These are phyloP conservation scores for Zapus hudsonius DNA, from an alignment of 2,113 vertebrate genomes.

Conservation along the genomic window DNA sequence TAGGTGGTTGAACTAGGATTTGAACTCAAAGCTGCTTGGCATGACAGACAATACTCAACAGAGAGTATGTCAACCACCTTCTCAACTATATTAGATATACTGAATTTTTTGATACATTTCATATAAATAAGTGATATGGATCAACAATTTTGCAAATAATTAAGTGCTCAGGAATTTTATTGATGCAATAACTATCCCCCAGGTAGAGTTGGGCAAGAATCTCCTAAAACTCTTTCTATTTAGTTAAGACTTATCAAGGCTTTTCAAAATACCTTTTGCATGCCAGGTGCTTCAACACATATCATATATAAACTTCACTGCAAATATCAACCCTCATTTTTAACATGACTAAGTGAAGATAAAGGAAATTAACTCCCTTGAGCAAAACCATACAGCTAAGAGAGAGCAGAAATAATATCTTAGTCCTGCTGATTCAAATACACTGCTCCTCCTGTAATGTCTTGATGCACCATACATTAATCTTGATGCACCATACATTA, in stretches of 20 bases:
- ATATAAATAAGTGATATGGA: not conserved
- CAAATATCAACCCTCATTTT: not conserved
- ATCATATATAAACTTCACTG: not conserved
- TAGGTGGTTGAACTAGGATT: not conserved
- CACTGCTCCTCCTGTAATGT: not conserved
- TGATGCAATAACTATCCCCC: not conserved
- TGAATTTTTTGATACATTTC: not conserved
- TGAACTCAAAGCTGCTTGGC: not conserved
- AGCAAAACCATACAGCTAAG: not conserved
- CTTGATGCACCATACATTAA: not conserved
- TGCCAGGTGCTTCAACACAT: not conserved
- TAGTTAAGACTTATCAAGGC: not conserved
- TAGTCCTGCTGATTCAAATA: not conserved
- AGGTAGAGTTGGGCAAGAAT: not conserved
- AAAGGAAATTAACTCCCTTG: not conserved
- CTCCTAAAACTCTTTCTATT: not conserved
- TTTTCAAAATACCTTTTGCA: not conserved
- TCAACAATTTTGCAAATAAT: not conserved
- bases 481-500: not conserved
- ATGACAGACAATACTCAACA: not conserved
- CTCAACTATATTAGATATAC: slow-evolving; percentile 7
- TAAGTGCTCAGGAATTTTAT: not conserved
- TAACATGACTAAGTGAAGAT: not conserved
- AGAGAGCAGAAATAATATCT: not conserved
- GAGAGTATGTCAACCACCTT: not conserved